These are phyloP conservation scores for Genyomyrus donnyi DNA, from an alignment of 2,113 vertebrate species.

Conservation along the genomic window DNA sequence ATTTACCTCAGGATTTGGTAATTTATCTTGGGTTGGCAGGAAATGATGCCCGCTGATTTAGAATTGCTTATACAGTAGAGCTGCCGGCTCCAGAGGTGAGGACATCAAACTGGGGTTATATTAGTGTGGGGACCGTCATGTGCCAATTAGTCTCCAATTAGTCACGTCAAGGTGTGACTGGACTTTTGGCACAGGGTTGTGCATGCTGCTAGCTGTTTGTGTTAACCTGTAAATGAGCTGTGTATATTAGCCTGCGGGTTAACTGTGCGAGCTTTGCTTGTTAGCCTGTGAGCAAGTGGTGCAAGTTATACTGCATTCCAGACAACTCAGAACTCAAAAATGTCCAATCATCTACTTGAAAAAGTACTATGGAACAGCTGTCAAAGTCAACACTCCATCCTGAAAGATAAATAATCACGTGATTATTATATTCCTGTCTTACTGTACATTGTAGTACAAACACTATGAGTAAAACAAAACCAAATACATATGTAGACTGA, in stretches of 20 bases:
- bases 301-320: too few species aligned
- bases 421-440: too few species aligned
- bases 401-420: too few species aligned
- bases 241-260: background rate
- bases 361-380: too few species aligned
- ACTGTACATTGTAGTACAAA: too few species aligned
- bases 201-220: background rate
- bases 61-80: too few species aligned
- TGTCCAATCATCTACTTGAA: too few species aligned
- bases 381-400: too few species aligned
- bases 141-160: background rate
- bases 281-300: background rate
- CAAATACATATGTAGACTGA: background rate
- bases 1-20: background rate
- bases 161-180: background rate
- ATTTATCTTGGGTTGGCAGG: background rate
- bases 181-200: background rate
- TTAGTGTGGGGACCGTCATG: background rate
- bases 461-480: background rate
- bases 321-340: too few species aligned
- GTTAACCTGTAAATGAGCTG: background rate
- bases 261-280: background rate
- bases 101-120: background rate
- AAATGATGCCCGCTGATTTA: background rate
- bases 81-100: too few species aligned